A percentile compares a stretch with the other conserved stretches of the same genome.
Evolutionary conservation across 2,888 invertebrate genomes (phyloP).

Genomic region (Scaptomyza polygonia): DNA sequence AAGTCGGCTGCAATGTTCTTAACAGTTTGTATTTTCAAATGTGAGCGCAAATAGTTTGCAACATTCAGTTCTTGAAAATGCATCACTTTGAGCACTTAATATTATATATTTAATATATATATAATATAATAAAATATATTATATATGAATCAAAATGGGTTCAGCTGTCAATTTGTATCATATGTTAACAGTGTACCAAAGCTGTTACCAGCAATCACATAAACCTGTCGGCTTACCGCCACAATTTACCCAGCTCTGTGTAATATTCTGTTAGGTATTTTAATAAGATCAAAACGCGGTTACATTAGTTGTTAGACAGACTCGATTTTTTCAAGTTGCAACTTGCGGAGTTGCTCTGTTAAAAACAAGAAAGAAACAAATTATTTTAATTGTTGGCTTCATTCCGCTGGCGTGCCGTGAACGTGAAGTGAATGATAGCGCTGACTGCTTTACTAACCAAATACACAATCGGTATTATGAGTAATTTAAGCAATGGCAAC

Average conservation of each 20-base stretch:
- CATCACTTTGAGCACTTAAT: too few species aligned
- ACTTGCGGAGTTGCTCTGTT: constrained; percentile 35
- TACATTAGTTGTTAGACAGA: constrained; percentile 23
- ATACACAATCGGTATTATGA: constrained; percentile 83
- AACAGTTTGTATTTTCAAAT: neutral
- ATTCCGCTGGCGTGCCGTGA: constrained; percentile 56
- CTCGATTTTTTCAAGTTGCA: constrained; percentile 37
- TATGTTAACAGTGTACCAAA: neutral
- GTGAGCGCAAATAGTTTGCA: neutral
- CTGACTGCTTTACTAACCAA: constrained; percentile 83
- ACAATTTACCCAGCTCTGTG: neutral
- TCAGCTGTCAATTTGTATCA: neutral
- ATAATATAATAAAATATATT: too few species aligned
- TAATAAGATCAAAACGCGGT: neutral
- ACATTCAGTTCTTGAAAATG: too few species aligned
- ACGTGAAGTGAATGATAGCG: constrained; percentile 83
- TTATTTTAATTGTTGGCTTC: constrained; percentile 34
- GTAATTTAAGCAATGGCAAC: constrained; percentile 81
- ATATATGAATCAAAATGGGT: too few species aligned
- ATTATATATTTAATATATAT: too few species aligned
- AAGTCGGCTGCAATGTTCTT: neutral
- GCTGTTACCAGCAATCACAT: neutral
- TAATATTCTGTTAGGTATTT: constrained; percentile 11
- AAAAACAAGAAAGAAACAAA: neutral
- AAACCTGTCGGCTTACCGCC: neutral